Evolutionary conservation across 2,797 vertebrate genomes (phyloP), one percentile per base, ranked within the genome.

Genomic region (Calcarius lapponicus): DNA sequence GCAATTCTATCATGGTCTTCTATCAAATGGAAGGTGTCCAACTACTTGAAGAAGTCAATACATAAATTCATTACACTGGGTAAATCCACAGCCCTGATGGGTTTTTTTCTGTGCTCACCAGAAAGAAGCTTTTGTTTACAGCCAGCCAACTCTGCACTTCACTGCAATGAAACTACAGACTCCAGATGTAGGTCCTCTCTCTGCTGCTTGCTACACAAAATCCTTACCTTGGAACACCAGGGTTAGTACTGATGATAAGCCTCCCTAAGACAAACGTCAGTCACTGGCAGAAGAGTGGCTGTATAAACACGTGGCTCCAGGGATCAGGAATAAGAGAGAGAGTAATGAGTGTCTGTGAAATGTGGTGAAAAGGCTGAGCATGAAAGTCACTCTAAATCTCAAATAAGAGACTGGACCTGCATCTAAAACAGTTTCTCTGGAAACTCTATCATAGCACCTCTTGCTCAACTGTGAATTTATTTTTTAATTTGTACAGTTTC

Each of bases 61-160:
- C 0, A 0, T 9, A 40, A 93, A 88, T 86, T 72, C 34, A 79
- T 54, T 69, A 42, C 54, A 54, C 13, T 19, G 21, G 18, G 19
- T 54, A 60, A 84, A 75, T 84, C 28, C 79, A 81, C 36, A 90
- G 42, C 38, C 60, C 20, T 61, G 61, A 42, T 13, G 3, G 0
- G 20, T 69, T 51, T 69, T 74, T 88, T 12, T 29, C 32, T 54
- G 29, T 38, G 25, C 25, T 74, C 90, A 92, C 61, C 22, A 58
- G 92, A 92, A 78, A 80, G 62, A 32, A 90, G 65, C 16, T 93
- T 92, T 94, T 42, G 22, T 86, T 90, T 78, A 53, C 66, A 95
- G 67, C 10, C 56, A 92, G 82, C 48, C 76, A 86, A 10, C 32
- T 56, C 34, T n/a, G 80, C 48, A 31, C 61, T 86, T 86, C 42